Evolutionary conservation across 1,140 invertebrate species (phyloP), one percentile per base, ranked within the genome.

Genomic region (Drosophila pruinosa): DNA sequence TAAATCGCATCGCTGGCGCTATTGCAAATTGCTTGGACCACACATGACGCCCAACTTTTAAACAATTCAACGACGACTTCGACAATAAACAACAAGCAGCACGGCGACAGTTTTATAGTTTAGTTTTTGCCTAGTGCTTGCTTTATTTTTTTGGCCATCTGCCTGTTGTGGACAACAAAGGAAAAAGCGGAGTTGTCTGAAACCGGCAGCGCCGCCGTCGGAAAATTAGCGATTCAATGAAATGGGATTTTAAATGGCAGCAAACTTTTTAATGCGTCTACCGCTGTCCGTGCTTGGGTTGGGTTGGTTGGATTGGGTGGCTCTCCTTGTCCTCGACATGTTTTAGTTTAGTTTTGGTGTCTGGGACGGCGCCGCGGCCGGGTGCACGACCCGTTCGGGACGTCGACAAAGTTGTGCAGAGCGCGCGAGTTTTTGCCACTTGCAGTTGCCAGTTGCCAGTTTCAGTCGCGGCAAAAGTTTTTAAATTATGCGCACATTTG

Each of bases 201-300:
- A 57, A 75, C 24, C 58, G 69, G 59, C 74, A 70, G 61, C 62
- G 80, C 52, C 70, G 71, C 24, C 82, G 81, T 78, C 73, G 82
- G 75, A 82, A 88, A 90, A 89, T 89, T 89, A 89, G 88, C 88
- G 88, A 90, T 89, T 89, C 88, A 89, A 83, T 89, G 88, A 89
- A 89, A 89, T 89, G 88, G 81, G 88, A 90, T 90, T 90, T 89
- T 89, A 89, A 89, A 89, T 89, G 82, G 88, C 88, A 83, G 78
- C 70, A 89, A 89, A 89, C 81, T 90, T 89, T 89, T 89, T 88
- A 89, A 90, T 90, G 82, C 75, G 74, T 88, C 75, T 74, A 36
- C 36, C 45, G 69, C 43, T 58, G 39, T 56, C 36, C 14, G 34
- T 12, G 26, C 21, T 31, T 65, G 58, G 5, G 12, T 31, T 41